These are phyloP conservation scores for Hemibagrus guttatus DNA, from an alignment of 2,797 vertebrate genomes.

Conservation along the genomic window DNA sequence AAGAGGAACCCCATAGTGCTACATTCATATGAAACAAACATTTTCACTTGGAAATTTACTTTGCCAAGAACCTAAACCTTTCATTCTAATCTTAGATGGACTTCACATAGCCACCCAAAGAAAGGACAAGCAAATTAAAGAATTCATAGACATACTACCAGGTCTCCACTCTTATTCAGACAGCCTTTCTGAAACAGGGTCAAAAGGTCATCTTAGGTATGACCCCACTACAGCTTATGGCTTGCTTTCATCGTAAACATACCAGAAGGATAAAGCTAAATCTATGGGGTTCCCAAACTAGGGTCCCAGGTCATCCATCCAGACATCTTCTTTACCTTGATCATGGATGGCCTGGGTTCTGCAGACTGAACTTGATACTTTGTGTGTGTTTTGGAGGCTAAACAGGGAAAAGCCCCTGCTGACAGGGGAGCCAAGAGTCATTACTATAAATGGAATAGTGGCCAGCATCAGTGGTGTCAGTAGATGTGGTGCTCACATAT, in stretches of 20 bases:
- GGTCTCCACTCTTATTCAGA: neutral
- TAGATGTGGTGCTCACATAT: neutral
- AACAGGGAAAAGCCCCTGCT: constrained; percentile 35
- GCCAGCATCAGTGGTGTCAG: constrained; percentile 1
- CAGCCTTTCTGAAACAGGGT: constrained; percentile 4
- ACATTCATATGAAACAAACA: neutral
- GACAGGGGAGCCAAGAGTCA: constrained; percentile 9
- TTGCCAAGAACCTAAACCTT: neutral
- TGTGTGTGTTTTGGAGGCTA: constrained; percentile 36
- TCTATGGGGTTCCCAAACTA: constrained; percentile 2
- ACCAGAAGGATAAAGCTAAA: neutral
- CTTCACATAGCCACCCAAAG: neutral
- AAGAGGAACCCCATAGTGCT: neutral
- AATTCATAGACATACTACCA: neutral
- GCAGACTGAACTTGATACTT: constrained; percentile 32
- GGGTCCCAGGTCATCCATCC: constrained; percentile 17
- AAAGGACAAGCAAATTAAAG: neutral
- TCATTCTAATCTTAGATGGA: neutral
- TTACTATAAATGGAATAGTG: constrained; percentile 46
- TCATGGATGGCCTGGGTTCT: constrained; percentile 11
- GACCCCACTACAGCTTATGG: constrained; percentile 4
- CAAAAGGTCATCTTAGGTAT: constrained; percentile 13
- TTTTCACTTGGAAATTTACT: neutral
- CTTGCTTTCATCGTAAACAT: constrained; percentile 3
- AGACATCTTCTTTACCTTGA: constrained; percentile 29